These are phyloP conservation scores for Myotis findleyi DNA, from an alignment of 2,797 vertebrate genomes.

Conservation along the genomic window DNA sequence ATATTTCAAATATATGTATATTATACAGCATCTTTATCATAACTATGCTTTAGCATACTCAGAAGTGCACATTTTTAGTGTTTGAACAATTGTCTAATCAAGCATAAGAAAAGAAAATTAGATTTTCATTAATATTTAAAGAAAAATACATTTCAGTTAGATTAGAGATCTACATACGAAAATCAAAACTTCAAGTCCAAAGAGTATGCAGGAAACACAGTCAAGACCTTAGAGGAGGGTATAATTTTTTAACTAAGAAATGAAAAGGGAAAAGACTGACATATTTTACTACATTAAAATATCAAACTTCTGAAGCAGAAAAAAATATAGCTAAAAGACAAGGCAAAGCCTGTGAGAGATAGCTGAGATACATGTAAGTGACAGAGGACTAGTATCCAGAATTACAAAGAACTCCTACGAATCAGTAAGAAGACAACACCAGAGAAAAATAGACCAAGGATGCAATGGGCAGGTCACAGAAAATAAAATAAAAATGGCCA, in stretches of 20 bases:
- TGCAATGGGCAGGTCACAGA: neutral
- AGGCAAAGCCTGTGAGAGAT: neutral
- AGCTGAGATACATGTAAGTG: neutral
- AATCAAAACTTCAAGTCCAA: conserved; percentile 8
- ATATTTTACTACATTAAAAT: conserved; percentile 16
- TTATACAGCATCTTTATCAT: neutral
- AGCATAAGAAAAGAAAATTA: neutral
- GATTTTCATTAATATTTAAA: conserved; percentile 5
- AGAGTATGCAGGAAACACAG: neutral
- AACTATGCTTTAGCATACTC: neutral
- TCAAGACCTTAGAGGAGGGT: neutral
- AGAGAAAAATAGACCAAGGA: neutral
- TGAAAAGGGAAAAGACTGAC: neutral
- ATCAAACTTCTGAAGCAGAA: neutral
- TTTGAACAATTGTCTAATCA: conserved; percentile 18
- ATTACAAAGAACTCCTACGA: neutral
- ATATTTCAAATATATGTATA: neutral
- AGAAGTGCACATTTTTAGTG: neutral
- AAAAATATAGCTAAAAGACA: neutral
- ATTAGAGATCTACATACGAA: neutral
- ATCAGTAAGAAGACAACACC: neutral
- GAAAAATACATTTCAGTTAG: neutral
- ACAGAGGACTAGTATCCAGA: neutral
- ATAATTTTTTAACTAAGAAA: conserved; percentile 16
- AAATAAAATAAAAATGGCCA: neutral